A percentile compares a stretch with the other conserved stretches of the same genome.
Conservation (phyloP, 2,113 vertebrate species). For the Zosterops hypoxanthus region DNA sequence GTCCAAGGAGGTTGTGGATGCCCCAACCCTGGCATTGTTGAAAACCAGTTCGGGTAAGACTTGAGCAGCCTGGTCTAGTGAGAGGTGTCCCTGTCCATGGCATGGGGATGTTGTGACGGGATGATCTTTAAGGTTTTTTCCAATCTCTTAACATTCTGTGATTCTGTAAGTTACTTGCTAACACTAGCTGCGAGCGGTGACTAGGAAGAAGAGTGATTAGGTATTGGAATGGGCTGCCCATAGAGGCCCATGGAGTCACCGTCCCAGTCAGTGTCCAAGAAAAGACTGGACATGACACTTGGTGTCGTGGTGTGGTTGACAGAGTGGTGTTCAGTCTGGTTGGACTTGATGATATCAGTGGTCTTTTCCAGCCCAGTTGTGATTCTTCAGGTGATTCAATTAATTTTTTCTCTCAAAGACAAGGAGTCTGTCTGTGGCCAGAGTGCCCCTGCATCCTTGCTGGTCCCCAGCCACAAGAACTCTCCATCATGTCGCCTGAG, state of each 20-base stretch:
- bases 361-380: not conserved
- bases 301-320: not conserved
- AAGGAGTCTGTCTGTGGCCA: not conserved
- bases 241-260: not conserved
- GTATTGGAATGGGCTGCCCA: no score
- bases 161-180: not conserved
- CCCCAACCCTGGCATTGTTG: not conserved
- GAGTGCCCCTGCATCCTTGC: not conserved
- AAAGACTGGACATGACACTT: not conserved
- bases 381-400: not conserved
- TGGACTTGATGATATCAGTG: not conserved
- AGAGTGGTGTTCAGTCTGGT: not conserved
- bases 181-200: not conserved
- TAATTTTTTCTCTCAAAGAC: not conserved
- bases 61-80: not conserved
- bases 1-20: not conserved
- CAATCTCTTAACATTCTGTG: not conserved
- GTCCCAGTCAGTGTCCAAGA: not conserved
- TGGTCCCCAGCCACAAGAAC: not conserved
- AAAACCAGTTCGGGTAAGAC: not conserved
- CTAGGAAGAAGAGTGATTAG: not conserved
- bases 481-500: not conserved
- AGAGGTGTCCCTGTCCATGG: not conserved
- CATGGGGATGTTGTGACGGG: not conserved
- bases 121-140: not conserved